phyloP scores from a whole-genome alignment of 2,113 vertebrate genomes.

The Sterrhoptilus dennistouni region DNA sequence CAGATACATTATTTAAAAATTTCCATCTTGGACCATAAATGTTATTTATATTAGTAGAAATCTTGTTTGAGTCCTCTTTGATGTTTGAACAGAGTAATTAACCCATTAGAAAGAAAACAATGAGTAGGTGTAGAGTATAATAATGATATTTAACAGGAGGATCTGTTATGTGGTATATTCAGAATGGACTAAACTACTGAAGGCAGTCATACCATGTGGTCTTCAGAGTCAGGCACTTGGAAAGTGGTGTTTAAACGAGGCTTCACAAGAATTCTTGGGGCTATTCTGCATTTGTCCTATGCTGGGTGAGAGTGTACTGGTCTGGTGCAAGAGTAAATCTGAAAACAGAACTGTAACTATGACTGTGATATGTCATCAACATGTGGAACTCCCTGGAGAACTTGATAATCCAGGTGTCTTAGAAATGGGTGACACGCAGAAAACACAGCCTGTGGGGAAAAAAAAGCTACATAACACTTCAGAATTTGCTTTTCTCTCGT shows the following conservation, averaged over 20 bases:
- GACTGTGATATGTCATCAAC: not conserved
- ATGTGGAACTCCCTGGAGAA: not conserved
- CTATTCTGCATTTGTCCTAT: not conserved
- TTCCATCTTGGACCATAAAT: not conserved
- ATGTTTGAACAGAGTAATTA: not conserved
- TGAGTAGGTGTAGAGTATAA: not conserved
- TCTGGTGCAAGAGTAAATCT: not conserved
- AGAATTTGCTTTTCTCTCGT: not conserved
- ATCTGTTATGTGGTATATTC: not conserved
- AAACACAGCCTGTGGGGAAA: not conserved
- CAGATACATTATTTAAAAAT: not conserved
- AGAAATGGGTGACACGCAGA: not conserved
- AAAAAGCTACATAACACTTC: not conserved
- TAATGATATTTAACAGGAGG: not conserved
- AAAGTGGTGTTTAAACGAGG: not conserved
- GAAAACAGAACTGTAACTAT: not conserved
- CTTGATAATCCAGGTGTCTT: not conserved
- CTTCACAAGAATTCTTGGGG: not conserved
- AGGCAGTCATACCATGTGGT: not conserved
- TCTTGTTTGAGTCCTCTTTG: not conserved
- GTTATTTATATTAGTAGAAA: not conserved
- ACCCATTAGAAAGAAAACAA: not conserved
- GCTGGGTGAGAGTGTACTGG: accelerated
- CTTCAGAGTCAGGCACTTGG: not conserved
- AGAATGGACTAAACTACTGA: not conserved